Evolutionary conservation across 2,888 invertebrate species (phyloP), one percentile per base, ranked within the genome.

Genomic region (Spodoptera exigua): DNA sequence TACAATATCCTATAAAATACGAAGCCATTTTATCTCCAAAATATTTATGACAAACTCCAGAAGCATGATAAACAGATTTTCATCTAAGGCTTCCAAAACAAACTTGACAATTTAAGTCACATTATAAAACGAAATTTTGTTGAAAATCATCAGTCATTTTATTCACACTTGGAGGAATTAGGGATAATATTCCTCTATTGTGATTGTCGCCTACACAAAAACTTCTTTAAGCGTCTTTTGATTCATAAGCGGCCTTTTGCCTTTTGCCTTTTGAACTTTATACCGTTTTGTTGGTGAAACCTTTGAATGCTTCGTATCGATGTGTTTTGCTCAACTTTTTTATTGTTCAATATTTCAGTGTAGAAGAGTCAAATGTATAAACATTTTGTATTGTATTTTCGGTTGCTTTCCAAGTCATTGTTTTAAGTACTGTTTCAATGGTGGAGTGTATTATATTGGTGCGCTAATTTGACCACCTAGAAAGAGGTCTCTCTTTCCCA

Each of bases 181-280:
- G 47, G 64, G 61, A 70, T 71, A 55, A 70, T 75, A 67, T 67
- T 51, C 44, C 48, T n/a, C 73, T 36, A 70, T 78, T 73, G 72
- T 73, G 45, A 53, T 18, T 36, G 61, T 53, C 63, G 64, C 48
- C 58, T 61, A 57, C 51, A 59, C 57, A 57, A 66, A 70, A 69
- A 46, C 51, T 63, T 65, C 64, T 59, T 49, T 44, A 32, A 49
- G 13, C 59, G 34, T 62, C 61, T 72, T 78, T 67, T 67, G 49
- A 58, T 66, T 70, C 61, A 63, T 70, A 74, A 72, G 67, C 63
- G 66, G 45, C 74, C 63, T 70, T n/a, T n/a, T n/a, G n/a, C n/a
- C n/a, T n/a, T n/a, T n/a, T n/a, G 45, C 74, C 63, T 70, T 72
- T 73, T 62, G 56, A 65, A 57, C 37, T 16, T 62, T 39, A 61